phyloP scores from a whole-genome alignment of 2,797 vertebrate species.

The Notolepis coatsorum region DNA sequence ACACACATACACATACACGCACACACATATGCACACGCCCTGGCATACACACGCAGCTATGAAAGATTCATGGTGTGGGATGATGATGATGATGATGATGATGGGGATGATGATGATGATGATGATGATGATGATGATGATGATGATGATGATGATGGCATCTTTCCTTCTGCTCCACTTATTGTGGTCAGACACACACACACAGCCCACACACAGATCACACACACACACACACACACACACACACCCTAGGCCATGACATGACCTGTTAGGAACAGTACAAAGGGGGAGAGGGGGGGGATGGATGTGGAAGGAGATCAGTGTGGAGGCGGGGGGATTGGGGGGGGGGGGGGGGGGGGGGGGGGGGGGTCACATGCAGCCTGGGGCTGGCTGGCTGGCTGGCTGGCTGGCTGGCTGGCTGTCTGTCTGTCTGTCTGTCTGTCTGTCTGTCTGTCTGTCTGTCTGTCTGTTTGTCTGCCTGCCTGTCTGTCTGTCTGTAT shows the following conservation, averaged over 20 bases:
- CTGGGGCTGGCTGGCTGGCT: too few species aligned
- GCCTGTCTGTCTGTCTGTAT: background rate
- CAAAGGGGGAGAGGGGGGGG: conserved; percentile 12
- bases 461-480: background rate
- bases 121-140: too few species aligned
- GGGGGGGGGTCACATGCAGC: too few species aligned
- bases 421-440: too few species aligned
- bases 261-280: conserved; percentile 43
- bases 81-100: too few species aligned
- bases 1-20: conserved; percentile 25
- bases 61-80: conserved; percentile 71
- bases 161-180: conserved; percentile 75
- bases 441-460: background rate
- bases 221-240: conserved; percentile 5
- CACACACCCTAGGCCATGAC: conserved; percentile 9
- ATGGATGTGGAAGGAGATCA: conserved; percentile 32
- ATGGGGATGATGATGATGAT: too few species aligned
- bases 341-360: too few species aligned
- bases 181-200: conserved; percentile 48
- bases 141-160: conserved; percentile 64
- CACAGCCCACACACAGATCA: conserved; percentile 26
- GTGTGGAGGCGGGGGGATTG: conserved; percentile 57
- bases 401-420: too few species aligned
- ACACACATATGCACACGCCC: conserved; percentile 25
- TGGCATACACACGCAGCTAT: conserved; percentile 42